Evolutionary conservation across 2,888 invertebrate genomes (phyloP).

Genomic region (Leucophenga maculata): DNA sequence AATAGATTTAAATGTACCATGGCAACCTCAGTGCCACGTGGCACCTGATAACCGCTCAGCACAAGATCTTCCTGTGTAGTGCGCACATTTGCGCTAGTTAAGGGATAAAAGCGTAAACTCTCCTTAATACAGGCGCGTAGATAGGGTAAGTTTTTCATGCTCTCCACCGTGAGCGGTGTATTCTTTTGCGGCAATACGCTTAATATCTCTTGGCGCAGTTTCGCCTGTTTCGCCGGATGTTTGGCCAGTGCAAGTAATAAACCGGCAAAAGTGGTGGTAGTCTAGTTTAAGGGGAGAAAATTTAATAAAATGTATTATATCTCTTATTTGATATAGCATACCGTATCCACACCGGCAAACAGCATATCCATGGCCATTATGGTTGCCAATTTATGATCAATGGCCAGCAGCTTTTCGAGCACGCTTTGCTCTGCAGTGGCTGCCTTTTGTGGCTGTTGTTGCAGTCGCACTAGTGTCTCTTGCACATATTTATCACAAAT

Average conservation of each 20-base stretch:
- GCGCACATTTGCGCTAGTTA: conserved; percentile 75
- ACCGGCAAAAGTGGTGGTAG: conserved; percentile 53
- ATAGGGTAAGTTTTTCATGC: conserved; percentile 75
- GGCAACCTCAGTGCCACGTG: conserved; percentile 79
- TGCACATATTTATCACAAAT: neutral
- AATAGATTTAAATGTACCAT: conserved; percentile 77
- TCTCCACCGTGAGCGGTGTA: conserved; percentile 71
- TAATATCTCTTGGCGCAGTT: conserved; percentile 76
- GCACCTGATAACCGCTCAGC: conserved; percentile 78
- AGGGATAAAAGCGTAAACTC: conserved; percentile 77
- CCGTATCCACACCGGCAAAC: conserved; percentile 81
- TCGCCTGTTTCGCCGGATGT: conserved; percentile 78
- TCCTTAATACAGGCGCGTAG: conserved; percentile 84
- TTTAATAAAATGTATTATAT: neutral
- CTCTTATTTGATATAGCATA: conserved; percentile 64
- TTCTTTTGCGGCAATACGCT: conserved; percentile 71
- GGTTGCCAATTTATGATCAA: conserved; percentile 76
- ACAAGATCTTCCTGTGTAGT: conserved; percentile 75
- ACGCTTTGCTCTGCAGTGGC: conserved; percentile 58
- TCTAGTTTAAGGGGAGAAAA: conserved; percentile 58
- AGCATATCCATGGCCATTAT: conserved; percentile 81
- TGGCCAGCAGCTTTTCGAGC: conserved; percentile 77
- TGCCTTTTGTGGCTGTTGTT: neutral
- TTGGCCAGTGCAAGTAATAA: conserved; percentile 73
- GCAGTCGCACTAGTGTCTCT: neutral